Evolutionary conservation across 2,113 vertebrate genomes (phyloP), one percentile per base, ranked within the genome.

Genomic region (Hemiprocne comata): DNA sequence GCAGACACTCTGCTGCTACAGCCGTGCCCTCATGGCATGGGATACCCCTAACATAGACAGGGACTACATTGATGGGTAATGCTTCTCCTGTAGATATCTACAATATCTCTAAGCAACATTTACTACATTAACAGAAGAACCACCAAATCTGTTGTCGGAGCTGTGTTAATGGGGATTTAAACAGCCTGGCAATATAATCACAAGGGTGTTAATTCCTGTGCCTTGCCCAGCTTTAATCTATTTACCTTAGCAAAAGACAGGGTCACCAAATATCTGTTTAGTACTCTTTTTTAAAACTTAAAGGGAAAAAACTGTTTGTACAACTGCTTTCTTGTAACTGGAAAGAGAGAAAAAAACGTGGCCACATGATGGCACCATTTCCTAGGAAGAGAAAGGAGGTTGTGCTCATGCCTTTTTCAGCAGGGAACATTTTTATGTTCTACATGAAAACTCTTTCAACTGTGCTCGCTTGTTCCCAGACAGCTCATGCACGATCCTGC

Each of bases 311-410:
- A 40, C 20, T 14, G 44, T 26, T 46, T 65, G 11, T 50, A 29
- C 23, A 78, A 91, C 33, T 17, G 50, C 24, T 12, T 42, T 79
- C 31, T 48, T 29, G 24, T 25, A 81, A 71, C 1, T 46, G 61
- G 38, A 67, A 84, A 26, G 64, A 42, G 48, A 83, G 58, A 61
- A 85, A 84, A 88, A 15, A 73, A 36, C 0, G 4, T 67, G 23
- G 57, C 95, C 96, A 95, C 93, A 79, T 44, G 96, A 95, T 97
- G 96, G 96, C 97, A 93, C 85, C 76, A 82, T 95, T 93, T 95
- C 90, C 93, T 82, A 93, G 90, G 76, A 87, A 90, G 93, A 95
- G 60, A 90, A 92, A 64, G 0, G 3, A 90, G 0, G 11, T 69
- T 24, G 13, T 2, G 25, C 54, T 84, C 40, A 77, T 31, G 64